Conservation (phyloP, 1,140 invertebrate species). For the Caerostris extrusa region DNA sequence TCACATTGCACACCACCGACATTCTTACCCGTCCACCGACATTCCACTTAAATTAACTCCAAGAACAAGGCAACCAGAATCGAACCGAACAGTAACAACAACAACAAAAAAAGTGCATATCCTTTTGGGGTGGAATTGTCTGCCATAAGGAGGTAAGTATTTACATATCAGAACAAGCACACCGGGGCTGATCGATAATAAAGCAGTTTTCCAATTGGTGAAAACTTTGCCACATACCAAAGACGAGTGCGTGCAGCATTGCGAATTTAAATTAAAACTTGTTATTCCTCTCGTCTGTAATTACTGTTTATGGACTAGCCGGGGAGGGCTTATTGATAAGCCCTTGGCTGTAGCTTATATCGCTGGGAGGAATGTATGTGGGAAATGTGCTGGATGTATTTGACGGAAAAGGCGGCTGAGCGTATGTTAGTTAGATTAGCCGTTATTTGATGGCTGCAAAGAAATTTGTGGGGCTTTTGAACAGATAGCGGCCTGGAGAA, state of each 20-base stretch:
- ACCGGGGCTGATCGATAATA: constrained; percentile 49
- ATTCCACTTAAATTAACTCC: constrained; percentile 48
- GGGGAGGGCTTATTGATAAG: constrained; percentile 55
- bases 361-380: neutral
- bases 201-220: constrained; percentile 52
- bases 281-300: constrained; percentile 57
- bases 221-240: constrained; percentile 63
- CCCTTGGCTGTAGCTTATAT: neutral
- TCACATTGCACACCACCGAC: neutral
- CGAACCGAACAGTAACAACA: neutral
- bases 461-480: constrained; percentile 12
- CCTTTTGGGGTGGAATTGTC: neutral
- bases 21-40: neutral
- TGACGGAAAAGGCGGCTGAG: constrained; percentile 45
- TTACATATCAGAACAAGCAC: constrained; percentile 2
- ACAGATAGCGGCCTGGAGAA: constrained; percentile 1
- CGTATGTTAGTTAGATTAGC: constrained; percentile 30
- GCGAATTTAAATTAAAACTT: constrained; percentile 72
- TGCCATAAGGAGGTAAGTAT: neutral
- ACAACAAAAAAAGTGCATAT: too few relatives aligned
- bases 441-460: neutral
- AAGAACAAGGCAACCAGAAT: neutral
- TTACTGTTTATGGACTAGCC: constrained; percentile 68
- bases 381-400: constrained; percentile 47
- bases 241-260: neutral